Evolutionary conservation across 2,888 invertebrate species (phyloP), one percentile per base, ranked within the genome.

Genomic region (Sinopyrophorus schimmeli): DNA sequence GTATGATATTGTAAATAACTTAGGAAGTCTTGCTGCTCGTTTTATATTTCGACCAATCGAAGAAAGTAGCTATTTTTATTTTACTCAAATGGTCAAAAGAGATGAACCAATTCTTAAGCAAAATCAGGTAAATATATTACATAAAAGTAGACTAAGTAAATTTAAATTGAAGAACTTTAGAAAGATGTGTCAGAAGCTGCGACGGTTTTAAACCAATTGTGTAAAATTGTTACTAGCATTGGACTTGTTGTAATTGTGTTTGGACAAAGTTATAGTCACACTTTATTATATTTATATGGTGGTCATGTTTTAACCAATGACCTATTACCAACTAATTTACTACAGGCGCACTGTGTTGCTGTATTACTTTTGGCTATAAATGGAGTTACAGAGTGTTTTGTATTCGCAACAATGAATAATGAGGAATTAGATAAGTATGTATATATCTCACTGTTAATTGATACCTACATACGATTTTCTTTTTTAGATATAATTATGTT

Each of bases 11-110:
- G 92, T 99, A 1, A 97, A 96, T 73, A 97, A 98, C 76, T 78
- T 99, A 57, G 98, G 98, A 15, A 96, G 97, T 59, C 76, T 99
- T 64, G 94, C 96, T 3, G 97, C 97, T 10, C 79, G 99, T 63
- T 95, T 98, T 72, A 82, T 99, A 50, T 96, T 99, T 72, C 86
- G 94, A 28, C 98, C 98, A 3, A 89, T 99, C 60, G 99, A 99
- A 76, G 97, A 99, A 62, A 93, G 92, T 69, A 88, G 93, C 46
- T 97, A 96, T 72, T 91, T 97, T 67, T 96, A 96, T 70, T 99
- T 99, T 67, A 92, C 95, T 0, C 94, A 96, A 75, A 89, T 89
- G 74, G 80, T 97, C 26, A 82, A 84, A 58, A 79, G 97, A 63
- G 92, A 93, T 57, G 76, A 84, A 50, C 75, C 83, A n/a, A 74